phyloP scores from a whole-genome alignment of 2,888 invertebrate genomes.

The Dermolepida albohirtum region DNA sequence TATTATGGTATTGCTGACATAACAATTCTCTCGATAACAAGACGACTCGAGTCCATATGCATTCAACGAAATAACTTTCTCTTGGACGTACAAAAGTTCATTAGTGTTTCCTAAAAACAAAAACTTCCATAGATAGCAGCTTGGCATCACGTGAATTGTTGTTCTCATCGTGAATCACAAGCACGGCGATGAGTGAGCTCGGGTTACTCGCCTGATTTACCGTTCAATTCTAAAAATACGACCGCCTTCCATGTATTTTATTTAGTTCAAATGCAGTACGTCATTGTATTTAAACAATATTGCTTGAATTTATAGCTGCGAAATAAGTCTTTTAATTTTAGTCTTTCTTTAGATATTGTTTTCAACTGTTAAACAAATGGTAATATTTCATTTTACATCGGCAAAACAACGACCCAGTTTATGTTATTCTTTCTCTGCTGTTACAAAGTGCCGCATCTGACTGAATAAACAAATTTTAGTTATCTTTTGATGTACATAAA shows the following conservation, averaged over 20 bases:
- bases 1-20: constrained; percentile 17
- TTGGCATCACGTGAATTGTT: constrained; percentile 6
- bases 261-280: constrained; percentile 8
- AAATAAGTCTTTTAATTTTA: too few species aligned
- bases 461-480: too few species aligned
- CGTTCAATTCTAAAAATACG: constrained; percentile 31
- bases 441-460: too few species aligned
- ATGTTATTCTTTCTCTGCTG: too few species aligned
- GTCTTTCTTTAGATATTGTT: too few species aligned
- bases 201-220: constrained; percentile 45
- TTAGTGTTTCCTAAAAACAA: constrained; percentile 35
- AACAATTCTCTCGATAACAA: constrained; percentile 26
- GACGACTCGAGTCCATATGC: not conserved
- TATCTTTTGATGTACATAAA: too few species aligned
- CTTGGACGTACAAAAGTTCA: constrained; percentile 20
- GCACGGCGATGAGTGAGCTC: not conserved
- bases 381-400: too few species aligned
- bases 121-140: constrained; percentile 10
- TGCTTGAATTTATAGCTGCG: too few species aligned
- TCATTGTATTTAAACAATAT: not conserved
- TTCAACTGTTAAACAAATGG: too few species aligned
- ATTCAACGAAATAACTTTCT: constrained; percentile 37
- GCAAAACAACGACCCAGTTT: too few species aligned
- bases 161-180: constrained; percentile 4
- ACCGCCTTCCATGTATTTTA: constrained; percentile 38